phyloP scores from a whole-genome alignment of 2,797 vertebrate species.

The Acestrorhynchus altus region DNA sequence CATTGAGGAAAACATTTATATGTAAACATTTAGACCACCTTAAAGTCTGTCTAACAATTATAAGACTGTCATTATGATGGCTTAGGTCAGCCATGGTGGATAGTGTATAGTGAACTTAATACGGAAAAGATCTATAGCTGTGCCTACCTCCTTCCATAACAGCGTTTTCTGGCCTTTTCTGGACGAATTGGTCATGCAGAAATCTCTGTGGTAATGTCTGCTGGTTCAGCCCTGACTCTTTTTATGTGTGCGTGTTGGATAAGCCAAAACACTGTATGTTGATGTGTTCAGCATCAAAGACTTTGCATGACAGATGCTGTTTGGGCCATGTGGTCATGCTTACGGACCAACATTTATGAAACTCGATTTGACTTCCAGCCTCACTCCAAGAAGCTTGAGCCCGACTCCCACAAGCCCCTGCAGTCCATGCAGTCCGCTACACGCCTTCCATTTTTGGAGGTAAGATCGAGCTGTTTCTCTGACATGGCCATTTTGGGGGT shows the following conservation, averaged over 20 bases:
- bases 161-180: conserved; percentile 13
- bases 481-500: conserved; percentile 57
- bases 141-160: not conserved
- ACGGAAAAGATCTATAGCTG: not conserved
- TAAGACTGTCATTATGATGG: no score
- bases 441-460: conserved; percentile 99
- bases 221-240: not conserved
- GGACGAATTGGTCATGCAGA: conserved; percentile 36
- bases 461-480: conserved; percentile 85
- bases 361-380: conserved; percentile 96
- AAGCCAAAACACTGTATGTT: not conserved
- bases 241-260: conserved; percentile 12
- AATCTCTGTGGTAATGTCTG: conserved; percentile 64
- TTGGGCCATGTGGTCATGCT: conserved; percentile 45
- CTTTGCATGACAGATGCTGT: conserved; percentile 47
- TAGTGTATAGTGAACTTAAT: no score
- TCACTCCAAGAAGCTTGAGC: conserved; percentile 98
- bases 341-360: conserved; percentile 73
- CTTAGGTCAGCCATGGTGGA: no score
- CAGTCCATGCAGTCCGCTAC: conserved; percentile 98
- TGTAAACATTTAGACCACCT: no score
- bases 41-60: no score
- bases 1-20: no score
- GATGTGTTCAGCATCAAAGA: conserved; percentile 39
- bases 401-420: conserved; percentile 99